Conservation (phyloP, 2,888 invertebrate genomes). For the Apeira syringaria region DNA sequence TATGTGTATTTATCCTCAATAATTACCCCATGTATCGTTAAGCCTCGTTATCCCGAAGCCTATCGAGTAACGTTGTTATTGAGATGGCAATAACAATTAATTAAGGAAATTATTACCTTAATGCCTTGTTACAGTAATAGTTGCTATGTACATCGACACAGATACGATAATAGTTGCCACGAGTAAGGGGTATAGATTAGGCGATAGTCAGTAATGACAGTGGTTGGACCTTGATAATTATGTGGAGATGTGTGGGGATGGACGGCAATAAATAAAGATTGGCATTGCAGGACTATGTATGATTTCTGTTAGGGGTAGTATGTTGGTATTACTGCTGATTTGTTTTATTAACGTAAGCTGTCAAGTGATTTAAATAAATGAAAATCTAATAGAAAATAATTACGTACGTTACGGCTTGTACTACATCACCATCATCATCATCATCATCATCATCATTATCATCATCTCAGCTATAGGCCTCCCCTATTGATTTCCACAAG, state of each 20-base stretch:
- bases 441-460: too few relatives aligned
- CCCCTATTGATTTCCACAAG: too few relatives aligned
- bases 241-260: conserved; percentile 16
- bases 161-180: neutral
- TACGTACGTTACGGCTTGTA: too few relatives aligned
- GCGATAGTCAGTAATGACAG: neutral
- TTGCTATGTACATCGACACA: neutral
- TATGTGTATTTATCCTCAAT: conserved; percentile 13
- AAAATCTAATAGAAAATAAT: too few relatives aligned
- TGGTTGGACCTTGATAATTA: conserved; percentile 33
- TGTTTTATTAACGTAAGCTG: too few relatives aligned
- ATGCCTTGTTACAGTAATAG: conserved; percentile 8
- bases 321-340: neutral
- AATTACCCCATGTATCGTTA: conserved; percentile 17
- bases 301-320: neutral
- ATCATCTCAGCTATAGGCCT: too few relatives aligned
- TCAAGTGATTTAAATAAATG: too few relatives aligned
- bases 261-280: conserved; percentile 8
- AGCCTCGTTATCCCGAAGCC: conserved; percentile 31
- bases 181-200: neutral
- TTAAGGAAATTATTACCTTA: conserved; percentile 59
- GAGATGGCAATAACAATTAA: conserved; percentile 63
- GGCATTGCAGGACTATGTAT: conserved; percentile 1
- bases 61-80: conserved; percentile 36
- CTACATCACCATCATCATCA: too few relatives aligned